Conservation (phyloP, 2,797 vertebrate genomes). For the Sandelia bainsii region DNA sequence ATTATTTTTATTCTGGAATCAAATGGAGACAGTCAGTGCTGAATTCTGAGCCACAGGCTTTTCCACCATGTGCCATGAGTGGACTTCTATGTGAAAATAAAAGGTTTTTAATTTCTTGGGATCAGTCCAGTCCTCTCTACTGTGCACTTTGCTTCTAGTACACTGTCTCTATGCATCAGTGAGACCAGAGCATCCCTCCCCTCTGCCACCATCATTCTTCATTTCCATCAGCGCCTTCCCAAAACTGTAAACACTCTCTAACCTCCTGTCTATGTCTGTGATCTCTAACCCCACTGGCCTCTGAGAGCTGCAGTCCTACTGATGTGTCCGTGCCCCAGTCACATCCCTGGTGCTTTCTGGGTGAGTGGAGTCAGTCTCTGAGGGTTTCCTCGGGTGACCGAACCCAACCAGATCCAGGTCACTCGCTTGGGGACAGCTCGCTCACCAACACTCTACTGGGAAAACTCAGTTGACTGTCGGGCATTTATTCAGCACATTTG, state of each 20-base stretch:
- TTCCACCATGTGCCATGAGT: neutral
- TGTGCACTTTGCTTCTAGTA: conserved; percentile 24
- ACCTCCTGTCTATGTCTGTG: conserved; percentile 35
- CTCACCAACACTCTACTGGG: conserved; percentile 43
- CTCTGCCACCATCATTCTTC: conserved; percentile 46
- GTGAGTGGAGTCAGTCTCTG: conserved; percentile 44
- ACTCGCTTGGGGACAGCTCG: conserved; percentile 35
- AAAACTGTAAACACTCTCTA: conserved; percentile 57
- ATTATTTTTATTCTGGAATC: neutral
- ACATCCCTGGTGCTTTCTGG: conserved; percentile 59
- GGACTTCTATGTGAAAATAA: conserved; percentile 7
- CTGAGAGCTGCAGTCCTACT: conserved; percentile 54
- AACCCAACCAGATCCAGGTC: conserved; percentile 49
- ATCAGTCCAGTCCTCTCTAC: conserved; percentile 6
- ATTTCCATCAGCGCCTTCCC: conserved; percentile 57
- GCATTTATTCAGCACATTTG: conserved; percentile 55
- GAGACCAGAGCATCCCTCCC: conserved; percentile 28
- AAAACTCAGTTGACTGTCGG: conserved; percentile 42
- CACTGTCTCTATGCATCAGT: conserved; percentile 44
- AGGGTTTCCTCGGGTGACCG: conserved; percentile 55
- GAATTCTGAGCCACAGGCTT: conserved; percentile 7
- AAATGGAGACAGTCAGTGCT: neutral
- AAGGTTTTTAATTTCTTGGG: conserved; percentile 33
- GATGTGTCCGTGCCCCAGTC: conserved; percentile 56
- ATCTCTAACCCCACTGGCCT: conserved; percentile 54